Evolutionary conservation across 2,113 vertebrate genomes (phyloP).

Genomic region (Grantiella picta): DNA sequence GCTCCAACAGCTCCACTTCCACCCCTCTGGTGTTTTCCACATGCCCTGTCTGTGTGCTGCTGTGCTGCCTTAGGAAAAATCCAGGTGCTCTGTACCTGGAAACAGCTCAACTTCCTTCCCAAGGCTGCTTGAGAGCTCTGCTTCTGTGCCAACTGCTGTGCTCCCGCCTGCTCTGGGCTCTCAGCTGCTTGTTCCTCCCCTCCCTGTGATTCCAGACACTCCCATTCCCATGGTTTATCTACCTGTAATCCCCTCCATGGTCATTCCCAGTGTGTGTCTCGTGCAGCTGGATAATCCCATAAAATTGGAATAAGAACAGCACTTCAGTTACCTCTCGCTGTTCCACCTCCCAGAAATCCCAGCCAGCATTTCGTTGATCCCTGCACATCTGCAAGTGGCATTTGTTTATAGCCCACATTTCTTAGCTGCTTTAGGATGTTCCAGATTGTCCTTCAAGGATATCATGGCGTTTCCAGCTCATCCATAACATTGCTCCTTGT

Average conservation of each 20-base stretch:
- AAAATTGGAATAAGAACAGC: background rate
- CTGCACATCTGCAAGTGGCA: background rate
- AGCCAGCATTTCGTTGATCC: background rate
- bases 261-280: background rate
- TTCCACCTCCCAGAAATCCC: background rate
- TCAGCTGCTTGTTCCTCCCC: background rate
- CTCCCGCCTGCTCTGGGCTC: rapidly evolving
- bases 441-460: background rate
- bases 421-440: background rate
- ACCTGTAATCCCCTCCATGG: background rate
- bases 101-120: background rate
- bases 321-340: background rate
- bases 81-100: background rate
- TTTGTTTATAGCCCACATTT: background rate
- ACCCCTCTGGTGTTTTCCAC: background rate
- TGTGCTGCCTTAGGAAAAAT: background rate
- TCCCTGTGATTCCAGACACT: background rate
- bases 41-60: rapidly evolving
- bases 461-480: background rate
- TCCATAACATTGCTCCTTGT: background rate
- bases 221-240: background rate
- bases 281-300: background rate
- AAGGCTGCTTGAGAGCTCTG: background rate
- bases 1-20: background rate
- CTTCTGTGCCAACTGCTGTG: background rate